phyloP scores from a whole-genome alignment of 2,797 vertebrate species.

The Melanotaenia pygmaea region DNA sequence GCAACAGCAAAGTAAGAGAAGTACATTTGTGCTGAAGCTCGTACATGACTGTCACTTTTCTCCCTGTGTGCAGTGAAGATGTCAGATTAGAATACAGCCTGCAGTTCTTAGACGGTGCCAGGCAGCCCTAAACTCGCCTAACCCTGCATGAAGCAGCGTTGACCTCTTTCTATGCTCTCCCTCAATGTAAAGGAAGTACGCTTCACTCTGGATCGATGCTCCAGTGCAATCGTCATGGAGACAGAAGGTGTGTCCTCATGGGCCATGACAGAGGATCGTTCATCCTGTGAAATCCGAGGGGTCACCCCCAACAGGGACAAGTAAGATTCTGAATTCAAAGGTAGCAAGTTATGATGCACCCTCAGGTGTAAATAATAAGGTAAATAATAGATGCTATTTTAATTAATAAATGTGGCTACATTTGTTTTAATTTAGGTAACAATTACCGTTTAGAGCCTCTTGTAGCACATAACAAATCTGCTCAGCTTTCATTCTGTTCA shows the following conservation, averaged over 20 bases:
- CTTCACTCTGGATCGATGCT: constrained; percentile 86
- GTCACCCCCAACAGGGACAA: constrained; percentile 80
- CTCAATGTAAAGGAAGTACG: constrained; percentile 80
- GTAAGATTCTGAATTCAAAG: constrained; percentile 61
- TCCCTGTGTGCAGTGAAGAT: neutral
- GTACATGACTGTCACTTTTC: neutral
- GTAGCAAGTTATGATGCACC: neutral
- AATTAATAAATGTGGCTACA: constrained; percentile 2
- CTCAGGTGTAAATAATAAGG: constrained; percentile 1
- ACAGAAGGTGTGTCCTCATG: constrained; percentile 84
- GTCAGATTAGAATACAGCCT: constrained; percentile 7
- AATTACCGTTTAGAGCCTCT: constrained; percentile 19
- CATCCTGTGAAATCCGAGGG: constrained; percentile 84
- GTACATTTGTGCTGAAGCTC: neutral
- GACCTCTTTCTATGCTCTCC: constrained; percentile 46
- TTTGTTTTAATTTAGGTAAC: constrained; percentile 29
- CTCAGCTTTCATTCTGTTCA: constrained; percentile 14
- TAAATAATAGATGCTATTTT: constrained; percentile 19
- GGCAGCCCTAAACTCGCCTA: neutral
- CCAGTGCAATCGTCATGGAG: constrained; percentile 83
- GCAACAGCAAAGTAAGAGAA: constrained; percentile 82
- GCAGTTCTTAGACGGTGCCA: neutral
- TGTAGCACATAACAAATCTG: constrained; percentile 33
- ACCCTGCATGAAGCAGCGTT: constrained; percentile 17
- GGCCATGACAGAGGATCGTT: constrained; percentile 85